phyloP scores from a whole-genome alignment of 2,797 vertebrate genomes.

The Meda fulgida region DNA sequence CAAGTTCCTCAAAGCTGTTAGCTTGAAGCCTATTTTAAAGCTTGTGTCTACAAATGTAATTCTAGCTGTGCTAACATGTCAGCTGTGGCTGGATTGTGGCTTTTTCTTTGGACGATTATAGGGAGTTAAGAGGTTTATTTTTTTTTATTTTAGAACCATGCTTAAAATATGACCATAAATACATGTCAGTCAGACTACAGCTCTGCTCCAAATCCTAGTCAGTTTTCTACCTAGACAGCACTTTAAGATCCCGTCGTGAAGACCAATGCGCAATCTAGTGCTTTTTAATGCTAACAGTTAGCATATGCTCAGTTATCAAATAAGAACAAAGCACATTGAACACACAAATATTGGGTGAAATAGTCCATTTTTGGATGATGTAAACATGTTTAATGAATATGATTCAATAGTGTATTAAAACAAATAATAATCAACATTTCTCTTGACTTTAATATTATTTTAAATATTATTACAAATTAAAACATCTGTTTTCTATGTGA shows the following conservation, averaged over 20 bases:
- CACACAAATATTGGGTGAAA: background rate
- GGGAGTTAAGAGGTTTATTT: constrained; percentile 10
- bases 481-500: too few relatives aligned
- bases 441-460: too few relatives aligned
- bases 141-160: constrained; percentile 27
- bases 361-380: background rate
- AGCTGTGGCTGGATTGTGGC: background rate
- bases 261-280: background rate
- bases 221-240: background rate
- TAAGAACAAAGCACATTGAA: background rate
- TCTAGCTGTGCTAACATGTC: background rate
- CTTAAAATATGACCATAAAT: background rate
- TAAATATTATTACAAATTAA: too few relatives aligned
- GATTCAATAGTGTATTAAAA: background rate
- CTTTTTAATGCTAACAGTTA: too few relatives aligned
- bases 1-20: background rate
- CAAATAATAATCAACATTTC: background rate
- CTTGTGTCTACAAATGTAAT: background rate
- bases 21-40: constrained; percentile 13
- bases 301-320: background rate
- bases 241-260: background rate
- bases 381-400: background rate
- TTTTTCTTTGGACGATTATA: background rate
- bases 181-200: background rate
- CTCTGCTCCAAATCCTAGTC: constrained; percentile 4